Conservation (phyloP, 2,113 vertebrate genomes). For the Pan paniscus region DNA sequence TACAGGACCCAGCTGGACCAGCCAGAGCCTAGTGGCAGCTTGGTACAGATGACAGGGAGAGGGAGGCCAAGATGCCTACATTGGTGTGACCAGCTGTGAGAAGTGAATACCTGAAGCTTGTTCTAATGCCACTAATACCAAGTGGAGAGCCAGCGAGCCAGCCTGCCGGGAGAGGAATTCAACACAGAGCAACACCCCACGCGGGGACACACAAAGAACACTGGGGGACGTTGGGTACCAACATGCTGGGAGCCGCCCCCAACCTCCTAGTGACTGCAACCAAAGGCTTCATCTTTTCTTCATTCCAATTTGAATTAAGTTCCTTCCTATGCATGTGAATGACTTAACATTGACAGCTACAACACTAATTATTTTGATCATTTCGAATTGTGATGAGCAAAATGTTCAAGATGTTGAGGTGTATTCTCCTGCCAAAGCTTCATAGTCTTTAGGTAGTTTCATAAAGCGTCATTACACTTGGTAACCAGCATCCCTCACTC, state of each 20-base stretch:
- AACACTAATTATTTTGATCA: not conserved
- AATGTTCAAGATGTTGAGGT: too few relatives aligned
- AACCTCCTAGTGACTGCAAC: not conserved
- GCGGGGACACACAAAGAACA: not conserved
- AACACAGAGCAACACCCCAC: not conserved
- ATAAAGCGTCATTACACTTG: not conserved
- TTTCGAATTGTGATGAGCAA: not conserved
- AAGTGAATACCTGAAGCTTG: not conserved
- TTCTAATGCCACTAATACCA: too few relatives aligned
- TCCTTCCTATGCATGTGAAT: not conserved
- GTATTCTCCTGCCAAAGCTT: fast-evolving
- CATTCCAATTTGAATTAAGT: not conserved
- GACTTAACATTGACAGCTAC: not conserved
- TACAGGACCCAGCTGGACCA: not conserved
- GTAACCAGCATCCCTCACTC: not conserved
- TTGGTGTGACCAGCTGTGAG: too few relatives aligned
- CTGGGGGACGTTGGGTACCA: fast-evolving
- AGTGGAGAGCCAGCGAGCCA: not conserved
- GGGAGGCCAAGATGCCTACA: too few relatives aligned
- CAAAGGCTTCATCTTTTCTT: not conserved
- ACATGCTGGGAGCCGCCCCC: not conserved
- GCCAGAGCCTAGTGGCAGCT: not conserved
- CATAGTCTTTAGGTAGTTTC: too few relatives aligned
- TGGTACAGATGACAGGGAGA: not conserved
- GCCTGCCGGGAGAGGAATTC: not conserved